Evolutionary conservation across 2,797 vertebrate species (phyloP), one percentile per base, ranked within the genome.

Genomic region (Carduelis carduelis): DNA sequence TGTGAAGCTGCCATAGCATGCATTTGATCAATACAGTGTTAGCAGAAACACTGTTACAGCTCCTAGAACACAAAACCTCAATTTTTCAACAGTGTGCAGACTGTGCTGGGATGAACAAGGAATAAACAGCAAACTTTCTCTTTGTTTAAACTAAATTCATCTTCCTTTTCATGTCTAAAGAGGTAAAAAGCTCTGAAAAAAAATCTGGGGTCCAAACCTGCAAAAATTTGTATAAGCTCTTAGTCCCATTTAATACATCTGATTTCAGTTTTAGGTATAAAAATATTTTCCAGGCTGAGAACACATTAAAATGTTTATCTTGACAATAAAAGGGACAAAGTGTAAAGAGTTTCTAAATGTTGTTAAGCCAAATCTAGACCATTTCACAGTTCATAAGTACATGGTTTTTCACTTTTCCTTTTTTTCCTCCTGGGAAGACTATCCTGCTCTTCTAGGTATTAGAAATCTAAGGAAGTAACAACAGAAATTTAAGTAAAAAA

Each of bases 51-150:
- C 83, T 46, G 43, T 69, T 59, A 66, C 1, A 70, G 60, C 68
- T 91, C 70, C 66, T 35, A 95, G 56, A 89, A 92, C 44, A 89
- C 70, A 96, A 91, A 93, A 89, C 59, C 37, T 90, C 46, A 4
- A 16, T 44, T 89, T 82, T 93, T 90, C 61, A 84, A 64, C 8
- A 79, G 22, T 6, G n/a, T 13, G 35, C 22, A 86, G 35, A 57
- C 74, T 87, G 34, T 72, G 70, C 83, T 89, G 90, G 55, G 89
- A 89, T 63, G 63, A 16, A 74, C 6, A 19, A 16, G 35, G 3
- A 82, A 76, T 41, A 79, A 86, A 71, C 14, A 71, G 37, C 37
- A 77, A n/a, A n/a, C 30, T 55, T 89, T 26, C 37, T 76, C 55
- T 50, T 72, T 64, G 9, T 43, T 88, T 88, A 68, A 81, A 75